Evolutionary conservation across 2,113 vertebrate genomes (phyloP), one percentile per base, ranked within the genome.

Genomic region (Clinocottus analis): DNA sequence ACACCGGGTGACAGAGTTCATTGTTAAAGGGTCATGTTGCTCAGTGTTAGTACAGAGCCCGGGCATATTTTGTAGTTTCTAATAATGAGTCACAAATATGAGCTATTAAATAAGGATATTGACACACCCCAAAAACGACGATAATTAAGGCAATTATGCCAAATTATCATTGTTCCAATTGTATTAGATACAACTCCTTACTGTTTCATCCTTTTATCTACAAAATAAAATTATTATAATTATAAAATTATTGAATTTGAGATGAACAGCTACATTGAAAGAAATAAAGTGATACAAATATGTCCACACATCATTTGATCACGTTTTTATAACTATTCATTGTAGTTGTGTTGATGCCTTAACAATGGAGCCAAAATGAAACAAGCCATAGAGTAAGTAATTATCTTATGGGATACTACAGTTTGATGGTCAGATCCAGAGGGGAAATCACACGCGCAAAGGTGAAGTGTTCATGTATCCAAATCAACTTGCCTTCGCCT

Each of bases 1-100:
- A 83, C 71, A 77, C 55, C 45, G 14, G 25, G 33, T 12, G 71
- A 53, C 49, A 41, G 17, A 39, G 67, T 51, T 62, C 9, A 55
- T 35, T 3, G 8, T 5, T 14, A 33, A 61, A 10, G 11, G 25
- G 39, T 7, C 43, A 21, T 25, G 7, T 21, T 19, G 45, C 7
- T 47, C 7, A 21, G 3, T 14, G 62, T 17, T 13, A 21, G 3
- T 23, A 29, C 37, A 53, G 31, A 17, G 29, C 8, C 17, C 25
- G 51, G 10, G 25, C 4, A 12, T 13, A 2, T 5, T 1, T 23
- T 53, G 1, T 25, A 53, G 51, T 53, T 53, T 25, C 23, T 23
- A 53, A 53, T n/a, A 8, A 71, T 25, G 25, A 79, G 25, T 27
- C 23, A 43, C 45, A 63, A 8, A 5, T 35, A 49, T 66, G 5